A percentile compares a stretch with the other conserved stretches of the same genome.
Evolutionary conservation across 2,888 invertebrate species (phyloP).

Genomic region (Cetonia aurata): DNA sequence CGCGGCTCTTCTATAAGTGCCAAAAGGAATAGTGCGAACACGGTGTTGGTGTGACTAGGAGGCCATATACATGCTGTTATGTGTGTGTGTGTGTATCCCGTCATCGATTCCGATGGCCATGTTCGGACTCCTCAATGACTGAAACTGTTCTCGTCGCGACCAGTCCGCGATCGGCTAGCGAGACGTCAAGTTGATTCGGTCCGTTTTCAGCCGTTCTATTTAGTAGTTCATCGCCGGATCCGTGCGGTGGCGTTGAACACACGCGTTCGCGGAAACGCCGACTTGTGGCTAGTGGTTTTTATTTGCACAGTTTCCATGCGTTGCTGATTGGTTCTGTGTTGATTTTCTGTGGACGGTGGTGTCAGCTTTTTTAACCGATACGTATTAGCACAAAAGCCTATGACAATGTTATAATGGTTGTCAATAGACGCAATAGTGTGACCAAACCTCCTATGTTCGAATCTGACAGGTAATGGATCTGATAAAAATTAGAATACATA

Average conservation of each 20-base stretch:
- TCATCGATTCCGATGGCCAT: conserved; percentile 55
- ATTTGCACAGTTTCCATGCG: neutral
- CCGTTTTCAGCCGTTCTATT: conserved; percentile 30
- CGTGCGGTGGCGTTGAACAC: conserved; percentile 49
- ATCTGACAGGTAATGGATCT: conserved; percentile 60
- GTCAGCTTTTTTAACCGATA: conserved; percentile 24
- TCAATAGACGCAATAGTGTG: conserved; percentile 60
- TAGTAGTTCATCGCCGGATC: conserved; percentile 17
- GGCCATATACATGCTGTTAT: conserved; percentile 19
- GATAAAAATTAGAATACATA: neutral
- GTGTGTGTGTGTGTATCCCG: conserved; percentile 14
- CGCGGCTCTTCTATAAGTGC: neutral
- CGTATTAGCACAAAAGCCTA: conserved; percentile 53
- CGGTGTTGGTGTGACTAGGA: conserved; percentile 24
- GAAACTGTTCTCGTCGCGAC: conserved; percentile 31
- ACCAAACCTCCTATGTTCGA: conserved; percentile 60
- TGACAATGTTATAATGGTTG: conserved; percentile 64
- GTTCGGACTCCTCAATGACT: conserved; percentile 62
- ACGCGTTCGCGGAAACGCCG: neutral
- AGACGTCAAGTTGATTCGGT: conserved; percentile 38
- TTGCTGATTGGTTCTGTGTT: too few relatives aligned
- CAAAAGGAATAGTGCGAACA: conserved; percentile 7
- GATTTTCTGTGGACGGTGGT: conserved; percentile 4
- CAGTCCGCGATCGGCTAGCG: conserved; percentile 45
- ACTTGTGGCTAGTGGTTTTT: conserved; percentile 6